Base-by-base conservation (phyloP, 2,888 invertebrate genomes). In the Mythimna ferrago region DNA sequence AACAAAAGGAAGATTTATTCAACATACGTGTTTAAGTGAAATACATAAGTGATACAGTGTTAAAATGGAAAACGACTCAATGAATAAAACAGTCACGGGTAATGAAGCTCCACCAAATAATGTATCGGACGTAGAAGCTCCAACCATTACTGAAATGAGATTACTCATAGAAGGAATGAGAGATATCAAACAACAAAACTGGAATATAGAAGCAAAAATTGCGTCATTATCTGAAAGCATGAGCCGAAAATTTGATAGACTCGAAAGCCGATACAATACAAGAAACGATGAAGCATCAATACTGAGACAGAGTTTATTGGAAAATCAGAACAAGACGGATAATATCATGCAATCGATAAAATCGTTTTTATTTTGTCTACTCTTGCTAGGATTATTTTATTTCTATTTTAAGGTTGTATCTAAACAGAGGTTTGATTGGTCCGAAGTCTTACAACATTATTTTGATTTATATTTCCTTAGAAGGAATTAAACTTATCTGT, bases 101-200 rank as follows among this genome's bases (percentile, higher is more conserved):
- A 10, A 26, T n/a, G 10, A 21, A 41, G 14, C n/a, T 2, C 11
- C 14, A 38, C 16, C 26, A 1, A 53, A 16, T 48, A 48, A 48
- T 48, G 14, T 19, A 6, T 6, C 48, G 6, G 4, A 60, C 5
- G 10, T 53, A 26, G 44, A 60, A 48, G 6, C 14, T 16, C 2
- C 38, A 21, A 1, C 48, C 4, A 19, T 48, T 6, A 14, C 26
- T 3, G 73, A 73, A 57, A 32, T 74, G n/a, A 54, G 26, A n/a
- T 35, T 44, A 11, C 26, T 74, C 6, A n/a, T 16, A 6, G 70
- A 70, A 60, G 53, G 51, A 44, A 60, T 77, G 16, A 44, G 53
- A 9, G 71, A 74, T 5, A 60, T 77, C 0, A 69, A 69, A 44
- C 58, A 53, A 1, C 35, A 69, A 10, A 73, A 77, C n/a, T 60